These are phyloP conservation scores for Mythimna vitellina DNA, from an alignment of 2,888 invertebrate species.

Conservation along the genomic window DNA sequence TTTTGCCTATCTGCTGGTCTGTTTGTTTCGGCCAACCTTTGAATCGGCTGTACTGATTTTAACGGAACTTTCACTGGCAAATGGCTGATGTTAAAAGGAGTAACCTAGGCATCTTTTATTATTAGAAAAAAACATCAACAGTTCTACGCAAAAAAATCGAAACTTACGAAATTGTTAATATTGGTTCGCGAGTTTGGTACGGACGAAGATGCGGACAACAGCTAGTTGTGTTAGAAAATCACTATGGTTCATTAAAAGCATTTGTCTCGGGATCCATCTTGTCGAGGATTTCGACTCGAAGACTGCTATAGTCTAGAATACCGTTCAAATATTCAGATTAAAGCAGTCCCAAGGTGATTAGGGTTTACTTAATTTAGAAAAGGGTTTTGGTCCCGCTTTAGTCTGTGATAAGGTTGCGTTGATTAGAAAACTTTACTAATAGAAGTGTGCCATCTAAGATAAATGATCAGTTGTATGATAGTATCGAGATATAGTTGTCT, in stretches of 20 bases:
- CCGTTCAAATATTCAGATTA: conserved; percentile 13
- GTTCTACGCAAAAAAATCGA: too few relatives aligned
- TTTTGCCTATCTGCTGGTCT: too few relatives aligned
- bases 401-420: conserved; percentile 3
- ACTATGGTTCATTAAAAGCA: neutral
- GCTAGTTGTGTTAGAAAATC: neutral
- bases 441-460: neutral
- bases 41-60: too few relatives aligned
- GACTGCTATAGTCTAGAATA: neutral
- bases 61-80: too few relatives aligned
- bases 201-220: neutral
- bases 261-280: neutral
- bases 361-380: conserved; percentile 8
- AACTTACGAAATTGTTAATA: too few relatives aligned
- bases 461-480: neutral
- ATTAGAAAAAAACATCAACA: too few relatives aligned
- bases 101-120: too few relatives aligned
- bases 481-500: neutral
- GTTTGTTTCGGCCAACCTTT: too few relatives aligned
- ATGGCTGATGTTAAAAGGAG: too few relatives aligned
- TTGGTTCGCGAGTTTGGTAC: too few relatives aligned
- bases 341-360: neutral
- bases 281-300: neutral
- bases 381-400: neutral
- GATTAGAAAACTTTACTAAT: conserved; percentile 32